Evolutionary conservation across 2,797 vertebrate species (phyloP).

Genomic region (Coreius guichenoti): DNA sequence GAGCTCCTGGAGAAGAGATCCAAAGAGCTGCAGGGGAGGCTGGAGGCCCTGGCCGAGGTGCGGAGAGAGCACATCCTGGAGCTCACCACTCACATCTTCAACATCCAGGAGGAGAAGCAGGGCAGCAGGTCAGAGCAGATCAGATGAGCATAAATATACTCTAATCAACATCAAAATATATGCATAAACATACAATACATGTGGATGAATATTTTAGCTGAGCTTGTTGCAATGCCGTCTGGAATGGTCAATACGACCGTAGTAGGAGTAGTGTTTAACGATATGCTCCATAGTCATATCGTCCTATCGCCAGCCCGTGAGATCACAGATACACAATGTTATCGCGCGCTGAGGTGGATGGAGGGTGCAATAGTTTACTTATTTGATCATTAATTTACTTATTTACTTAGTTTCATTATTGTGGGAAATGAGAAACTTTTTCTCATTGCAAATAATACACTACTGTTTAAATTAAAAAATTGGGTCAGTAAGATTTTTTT

Average conservation of each 20-base stretch:
- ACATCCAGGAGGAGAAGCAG: slow-evolving; percentile 90
- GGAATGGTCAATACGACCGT: not conserved
- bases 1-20: slow-evolving; percentile 87
- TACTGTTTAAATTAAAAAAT: not conserved
- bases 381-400: no score
- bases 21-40: slow-evolving; percentile 80
- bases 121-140: slow-evolving; percentile 81
- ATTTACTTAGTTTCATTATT: not conserved
- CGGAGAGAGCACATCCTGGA: slow-evolving; percentile 86
- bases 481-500: not conserved
- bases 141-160: not conserved
- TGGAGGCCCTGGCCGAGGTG: slow-evolving; percentile 82
- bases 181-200: not conserved
- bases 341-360: no score
- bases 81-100: slow-evolving; percentile 90
- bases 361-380: no score
- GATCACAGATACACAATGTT: not conserved
- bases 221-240: not conserved
- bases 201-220: not conserved
- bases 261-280: not conserved
- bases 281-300: not conserved
- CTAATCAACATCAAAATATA: not conserved
- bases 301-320: not conserved
- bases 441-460: not conserved
- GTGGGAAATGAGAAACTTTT: not conserved